Base-by-base conservation (phyloP, 2,888 invertebrate genomes). In the Julus scanicus region DNA sequence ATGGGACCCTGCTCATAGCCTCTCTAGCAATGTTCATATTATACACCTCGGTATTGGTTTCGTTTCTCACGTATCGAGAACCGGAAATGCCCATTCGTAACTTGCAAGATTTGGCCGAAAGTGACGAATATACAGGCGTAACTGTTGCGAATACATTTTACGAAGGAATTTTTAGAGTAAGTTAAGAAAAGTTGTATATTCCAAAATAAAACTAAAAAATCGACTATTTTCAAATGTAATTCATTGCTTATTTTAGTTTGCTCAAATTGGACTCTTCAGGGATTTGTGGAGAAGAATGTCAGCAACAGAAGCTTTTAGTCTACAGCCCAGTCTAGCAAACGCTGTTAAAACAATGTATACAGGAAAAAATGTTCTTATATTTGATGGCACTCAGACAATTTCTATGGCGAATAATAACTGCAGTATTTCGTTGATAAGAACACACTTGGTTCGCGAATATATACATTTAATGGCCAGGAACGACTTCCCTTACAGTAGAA, bases 1-100 rank as follows among this genome's bases (percentile, higher is more conserved):
- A 86, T 15, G 86, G 86, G 5, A 86, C 86, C 20, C 49, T 86
- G n/a, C n/a, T 86, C 1, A 17, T 86, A 20, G 86, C 86, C 13
- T 9, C 86, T 2, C 17, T 86, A n/a, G 49, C 49, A 37, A 48
- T 48, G 4, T 86, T 86, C n/a, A 49, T 86, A 20, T 86, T 86
- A 48, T 86, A 86, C 49, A 86, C 44, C 5, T 86, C 86, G 1
- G 49, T 86, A 5, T 84, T 84, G 29, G 40, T 40, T 15, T 84
- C 84, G 5, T 84, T 84, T 84, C 84, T 84, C 15, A 40, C 84
- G 17, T 40, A 84, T 84, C 84, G 84, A 40, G 84, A 84, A 84
- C 20, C 29, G 37, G 17, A 84, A 84, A 39, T 84, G 39, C 84
- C 84, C 13, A 84, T 84, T 84, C 29, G 40, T 39, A 84, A 15